A percentile compares a stretch with the other conserved stretches of the same genome.
phyloP scores from a whole-genome alignment of 2,888 invertebrate genomes.

The Elysia crispata region DNA sequence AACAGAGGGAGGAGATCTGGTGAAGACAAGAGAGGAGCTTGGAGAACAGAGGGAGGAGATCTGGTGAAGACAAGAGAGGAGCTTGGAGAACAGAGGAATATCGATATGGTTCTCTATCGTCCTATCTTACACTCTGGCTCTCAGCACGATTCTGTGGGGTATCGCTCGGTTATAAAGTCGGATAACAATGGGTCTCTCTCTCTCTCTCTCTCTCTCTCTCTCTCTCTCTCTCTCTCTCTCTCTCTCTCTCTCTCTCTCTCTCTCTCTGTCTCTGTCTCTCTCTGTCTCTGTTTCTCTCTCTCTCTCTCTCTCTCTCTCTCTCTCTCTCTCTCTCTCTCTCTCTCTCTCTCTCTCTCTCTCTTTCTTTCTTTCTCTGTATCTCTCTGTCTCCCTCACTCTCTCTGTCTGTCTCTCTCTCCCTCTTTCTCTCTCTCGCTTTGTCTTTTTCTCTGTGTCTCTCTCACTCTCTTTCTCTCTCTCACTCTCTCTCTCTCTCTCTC shows the following conservation, averaged over 20 bases:
- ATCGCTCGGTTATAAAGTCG: not conserved
- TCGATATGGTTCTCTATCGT: no score
- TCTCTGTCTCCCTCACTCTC: no score
- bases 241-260: not conserved
- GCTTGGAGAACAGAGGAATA: no score
- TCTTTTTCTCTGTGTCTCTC: no score
- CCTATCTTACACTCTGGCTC: not conserved
- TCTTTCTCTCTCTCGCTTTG: no score
- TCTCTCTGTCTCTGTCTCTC: constrained; percentile 14
- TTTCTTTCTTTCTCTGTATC: no score
- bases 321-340: constrained; percentile 3
- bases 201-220: constrained; percentile 6
- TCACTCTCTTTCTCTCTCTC: constrained; percentile 10
- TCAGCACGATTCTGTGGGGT: not conserved
- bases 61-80: no score
- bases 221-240: not conserved
- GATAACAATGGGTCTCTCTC: not conserved
- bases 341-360: not conserved
- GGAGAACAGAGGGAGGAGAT: no score
- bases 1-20: no score
- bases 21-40: no score
- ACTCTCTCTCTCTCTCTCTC: constrained; percentile 25
- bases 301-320: constrained; percentile 4
- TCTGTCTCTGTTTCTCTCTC: no score
- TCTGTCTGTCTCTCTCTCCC: not conserved